Base-by-base conservation (phyloP, 2,888 invertebrate species). In the Tholera decimalis region DNA sequence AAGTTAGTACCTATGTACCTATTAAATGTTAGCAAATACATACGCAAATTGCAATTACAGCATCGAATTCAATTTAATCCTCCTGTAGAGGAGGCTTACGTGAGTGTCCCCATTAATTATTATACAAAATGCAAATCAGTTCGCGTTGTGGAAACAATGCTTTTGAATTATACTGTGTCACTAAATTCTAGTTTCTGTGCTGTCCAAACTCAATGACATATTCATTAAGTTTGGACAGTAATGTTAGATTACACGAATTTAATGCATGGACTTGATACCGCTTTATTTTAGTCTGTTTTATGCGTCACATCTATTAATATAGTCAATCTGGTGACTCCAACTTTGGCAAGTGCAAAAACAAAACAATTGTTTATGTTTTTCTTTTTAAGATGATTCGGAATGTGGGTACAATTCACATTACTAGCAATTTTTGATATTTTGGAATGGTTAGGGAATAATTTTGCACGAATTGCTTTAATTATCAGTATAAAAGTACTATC, bases 111-210 rank as follows among this genome's bases (percentile, higher is more conserved):
- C 71, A 81, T 81, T 66, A 78, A 79, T 81, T 79, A 75, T 77
- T 78, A 51, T 70, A 55, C 65, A 61, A 68, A 65, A 72, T 79
- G 79, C 74, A 78, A 80, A 74, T 79, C 65, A 60, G 79, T 64
- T 60, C 65, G 56, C 62, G 53, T 63, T 65, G 44, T 44, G 35
- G 47, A 53, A 69, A 60, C 58, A 50, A 43, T 54, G 67, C 46
- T 44, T 46, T 49, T 44, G 55, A 49, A 24, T 61, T 63, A 53
- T 59, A 68, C n/a, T 44, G 50, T 68, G 15, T 15, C 51, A 59
- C 44, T 77, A 58, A 59, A 53, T 72, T 60, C 30, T 58, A 49
- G 60, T 65, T 59, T 55, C 33, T 24, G 22, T 57, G 51, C 15
- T 59, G 46, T 60, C 41, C 44, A 43, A 49, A 58, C 33, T 47